phyloP scores from a whole-genome alignment of 2,113 vertebrate genomes.

The Hyla sarda region DNA sequence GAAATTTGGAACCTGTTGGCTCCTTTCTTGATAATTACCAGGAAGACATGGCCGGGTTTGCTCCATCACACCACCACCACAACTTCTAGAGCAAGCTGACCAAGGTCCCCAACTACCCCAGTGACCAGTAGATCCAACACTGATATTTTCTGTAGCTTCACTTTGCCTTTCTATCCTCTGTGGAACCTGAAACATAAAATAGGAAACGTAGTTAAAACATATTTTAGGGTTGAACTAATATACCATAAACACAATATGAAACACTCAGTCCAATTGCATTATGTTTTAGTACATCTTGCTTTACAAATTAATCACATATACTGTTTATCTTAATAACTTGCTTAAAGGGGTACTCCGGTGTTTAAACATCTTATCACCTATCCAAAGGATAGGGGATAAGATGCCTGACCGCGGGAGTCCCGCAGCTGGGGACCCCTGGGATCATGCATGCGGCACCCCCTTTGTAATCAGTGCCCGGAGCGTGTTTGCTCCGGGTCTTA shows the following conservation, averaged over 20 bases:
- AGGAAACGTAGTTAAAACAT: neutral
- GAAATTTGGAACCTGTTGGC: constrained; percentile 50
- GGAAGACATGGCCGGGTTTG: constrained; percentile 87
- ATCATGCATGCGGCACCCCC: too few relatives aligned
- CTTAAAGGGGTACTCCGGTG: too few relatives aligned
- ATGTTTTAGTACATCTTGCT: neutral
- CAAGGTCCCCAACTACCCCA: constrained; percentile 93
- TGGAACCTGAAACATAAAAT: constrained; percentile 76
- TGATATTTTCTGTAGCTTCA: constrained; percentile 66
- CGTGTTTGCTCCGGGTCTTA: too few relatives aligned
- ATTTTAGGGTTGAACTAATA: neutral
- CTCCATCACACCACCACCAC: constrained; percentile 88
- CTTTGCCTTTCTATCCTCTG: constrained; percentile 78
- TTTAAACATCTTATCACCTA: too few relatives aligned
- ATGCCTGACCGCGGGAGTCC: too few relatives aligned
- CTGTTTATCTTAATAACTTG: too few relatives aligned
- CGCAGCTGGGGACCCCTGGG: too few relatives aligned
- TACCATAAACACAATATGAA: neutral
- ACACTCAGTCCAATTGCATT: neutral
- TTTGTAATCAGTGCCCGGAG: too few relatives aligned
- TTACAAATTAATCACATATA: neutral
- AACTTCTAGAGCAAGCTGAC: constrained; percentile 88
- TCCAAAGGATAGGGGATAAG: too few relatives aligned
- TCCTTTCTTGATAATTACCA: constrained; percentile 65
- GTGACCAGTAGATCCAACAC: constrained; percentile 71